Evolutionary conservation across 2,113 vertebrate genomes (phyloP).

Genomic region (Urocynchramus pylzowi): DNA sequence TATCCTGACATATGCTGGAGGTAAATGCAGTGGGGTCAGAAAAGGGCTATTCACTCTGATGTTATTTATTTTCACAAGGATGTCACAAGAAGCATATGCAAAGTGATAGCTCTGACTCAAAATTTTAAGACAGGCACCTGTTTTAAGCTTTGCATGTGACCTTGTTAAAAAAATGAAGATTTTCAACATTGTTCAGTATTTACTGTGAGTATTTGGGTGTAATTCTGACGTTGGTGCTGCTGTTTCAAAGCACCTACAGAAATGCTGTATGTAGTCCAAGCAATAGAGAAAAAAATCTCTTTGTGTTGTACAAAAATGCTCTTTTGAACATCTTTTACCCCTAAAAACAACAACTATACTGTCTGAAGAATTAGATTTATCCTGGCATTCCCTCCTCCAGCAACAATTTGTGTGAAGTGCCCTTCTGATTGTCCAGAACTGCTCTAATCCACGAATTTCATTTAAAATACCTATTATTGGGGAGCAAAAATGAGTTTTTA

Average conservation of each 20-base stretch:
- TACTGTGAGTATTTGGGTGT: background rate
- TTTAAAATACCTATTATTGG: background rate
- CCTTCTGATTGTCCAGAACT: background rate
- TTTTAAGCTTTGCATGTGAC: background rate
- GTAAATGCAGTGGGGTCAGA: background rate
- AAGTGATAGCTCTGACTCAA: background rate
- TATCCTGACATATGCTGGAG: background rate
- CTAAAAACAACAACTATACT: background rate
- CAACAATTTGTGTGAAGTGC: background rate
- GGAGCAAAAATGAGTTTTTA: background rate
- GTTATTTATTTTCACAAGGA: background rate
- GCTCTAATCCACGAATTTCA: background rate
- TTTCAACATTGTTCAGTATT: background rate
- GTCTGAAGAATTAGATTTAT: background rate
- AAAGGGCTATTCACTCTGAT: background rate
- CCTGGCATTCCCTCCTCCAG: background rate
- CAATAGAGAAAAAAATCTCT: background rate
- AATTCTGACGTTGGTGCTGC: background rate
- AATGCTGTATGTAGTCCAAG: fast-evolving
- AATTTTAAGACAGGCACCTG: background rate
- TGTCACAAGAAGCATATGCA: background rate
- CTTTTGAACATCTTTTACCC: background rate
- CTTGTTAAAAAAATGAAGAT: background rate
- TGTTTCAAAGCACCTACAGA: background rate
- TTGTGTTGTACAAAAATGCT: background rate